Percentiles rank a stretch among this genome's conserved stretches.
phyloP scores from a whole-genome alignment of 2,888 invertebrate genomes.

The Brenthis ino region DNA sequence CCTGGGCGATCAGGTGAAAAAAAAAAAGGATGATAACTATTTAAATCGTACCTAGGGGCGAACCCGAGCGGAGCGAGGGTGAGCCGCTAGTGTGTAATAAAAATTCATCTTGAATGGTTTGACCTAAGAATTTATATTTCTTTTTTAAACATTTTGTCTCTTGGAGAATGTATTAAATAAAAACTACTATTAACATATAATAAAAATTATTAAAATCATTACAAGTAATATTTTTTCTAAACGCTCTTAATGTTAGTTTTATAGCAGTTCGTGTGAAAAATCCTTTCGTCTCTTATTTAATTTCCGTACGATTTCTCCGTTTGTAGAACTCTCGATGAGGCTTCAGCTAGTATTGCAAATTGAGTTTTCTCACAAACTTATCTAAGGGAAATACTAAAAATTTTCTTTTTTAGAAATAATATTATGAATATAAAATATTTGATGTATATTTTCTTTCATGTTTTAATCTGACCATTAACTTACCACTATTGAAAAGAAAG shows the following conservation, averaged over 20 bases:
- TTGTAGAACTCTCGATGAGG: conserved; percentile 11
- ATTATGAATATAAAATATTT: background rate
- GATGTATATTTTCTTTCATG: no score
- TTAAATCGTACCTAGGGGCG: no score
- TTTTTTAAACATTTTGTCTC: no score
- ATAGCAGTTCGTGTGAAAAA: conserved; percentile 9
- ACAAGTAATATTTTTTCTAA: background rate
- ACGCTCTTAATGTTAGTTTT: conserved; percentile 3
- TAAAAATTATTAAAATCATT: background rate
- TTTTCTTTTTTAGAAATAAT: background rate
- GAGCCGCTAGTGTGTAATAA: no score
- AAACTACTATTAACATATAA: background rate
- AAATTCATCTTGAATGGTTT: no score
- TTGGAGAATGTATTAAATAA: no score
- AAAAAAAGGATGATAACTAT: no score
- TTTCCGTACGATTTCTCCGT: conserved; percentile 8
- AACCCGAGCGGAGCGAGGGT: no score
- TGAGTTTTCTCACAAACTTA: background rate
- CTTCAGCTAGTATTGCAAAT: conserved; percentile 13
- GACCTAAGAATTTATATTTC: no score
- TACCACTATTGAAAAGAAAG: no score
- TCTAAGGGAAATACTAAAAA: background rate
- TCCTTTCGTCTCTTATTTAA: conserved; percentile 7
- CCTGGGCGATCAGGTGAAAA: no score
- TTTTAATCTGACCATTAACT: no score